Evolutionary conservation across 1,140 invertebrate species (phyloP), one percentile per base, ranked within the genome.

Genomic region (Zaprionus capensis): DNA sequence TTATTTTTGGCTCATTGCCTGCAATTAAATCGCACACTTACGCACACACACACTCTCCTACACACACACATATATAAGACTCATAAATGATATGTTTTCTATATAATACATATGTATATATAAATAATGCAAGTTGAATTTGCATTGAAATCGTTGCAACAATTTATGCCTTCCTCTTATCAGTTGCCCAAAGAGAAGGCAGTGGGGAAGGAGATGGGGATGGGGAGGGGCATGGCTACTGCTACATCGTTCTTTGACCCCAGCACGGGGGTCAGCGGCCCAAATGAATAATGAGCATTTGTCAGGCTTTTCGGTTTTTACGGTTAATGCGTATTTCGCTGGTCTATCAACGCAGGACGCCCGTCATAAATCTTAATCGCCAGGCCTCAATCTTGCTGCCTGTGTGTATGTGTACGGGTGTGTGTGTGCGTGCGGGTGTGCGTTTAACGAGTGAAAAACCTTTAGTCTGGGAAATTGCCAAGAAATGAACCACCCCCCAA

Each of bases 311-410:
- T 65, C 51, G 71, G 69, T 74, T 65, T 65, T 53, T 70, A 44
- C 65, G 73, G 59, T 76, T 76, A 76, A 76, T 76, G 73, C 61
- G 53, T 71, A 64, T 63, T 46, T 36, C 36, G 12, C 67, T 70
- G 61, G 46, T 51, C 46, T 51, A 51, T 51, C 46, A 51, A 51
- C 46, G 46, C 46, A 51, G 46, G 46, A 51, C 46, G 46, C 46
- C 46, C 61, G 81, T 72, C 77, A 73, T 82, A 87, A 87, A 86
- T 86, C 84, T 86, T 81, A 84, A 86, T 83, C 84, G 80, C 58
- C 26, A 63, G 49, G 4, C 68, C 56, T 24, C 46, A 66, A 78
- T 67, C 73, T 74, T 53, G 28, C 61, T 36, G 46, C 38, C 12
- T 22, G 31, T 26, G 46, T 34, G 20, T n/a, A 20, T 44, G n/a